Base-by-base conservation (phyloP, 2,113 vertebrate genomes). In the Lepisosteus osseus region DNA sequence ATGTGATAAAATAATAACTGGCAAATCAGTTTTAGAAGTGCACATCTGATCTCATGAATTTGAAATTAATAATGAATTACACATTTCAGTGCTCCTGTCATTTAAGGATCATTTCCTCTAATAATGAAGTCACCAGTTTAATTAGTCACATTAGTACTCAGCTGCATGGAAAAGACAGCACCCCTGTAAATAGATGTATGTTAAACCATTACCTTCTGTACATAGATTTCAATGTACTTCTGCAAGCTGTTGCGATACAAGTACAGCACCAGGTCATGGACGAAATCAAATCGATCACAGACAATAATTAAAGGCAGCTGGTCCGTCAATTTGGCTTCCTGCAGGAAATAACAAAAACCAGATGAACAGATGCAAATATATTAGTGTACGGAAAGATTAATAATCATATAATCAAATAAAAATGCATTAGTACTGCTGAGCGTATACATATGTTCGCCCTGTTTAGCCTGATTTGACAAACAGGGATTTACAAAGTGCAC, bases 171-270 rank as follows among this genome's bases (percentile, higher is more conserved):
- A 29, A 29, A 29, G 29, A 29, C 29, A 29, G 29, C 29, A 29
- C 29, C 29, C 29, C 29, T 29, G 29, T 29, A 29, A 29, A 29
- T 29, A 1, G 29, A 29, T 29, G 29, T 29, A 29, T 29, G 62
- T 2, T 6, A 43, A 54, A 54, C 55, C 13, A 43, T 86, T 83
- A 97, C 95, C 90, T 97, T 98, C 83, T 97, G 96, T 3, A 98
- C 93, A 0, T 97, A 97, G 74, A 97, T 96, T 82, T 98, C 96
- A 0, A 97, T 97, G 84, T 97, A 98, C 77, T 96, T 98, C 87
- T 97, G 96, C n/a, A 98, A 86, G 79, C 84, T 96, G 87, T 96
- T 97, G 72, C 90, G 93, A 80, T 97, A 95, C 9, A 98, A 85
- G 78, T 98, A 96, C 40, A 97, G 91, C 45, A 97, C 94, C 43